These are phyloP conservation scores for Ailuropoda melanoleuca DNA, from an alignment of 2,113 vertebrate species.

Conservation along the genomic window DNA sequence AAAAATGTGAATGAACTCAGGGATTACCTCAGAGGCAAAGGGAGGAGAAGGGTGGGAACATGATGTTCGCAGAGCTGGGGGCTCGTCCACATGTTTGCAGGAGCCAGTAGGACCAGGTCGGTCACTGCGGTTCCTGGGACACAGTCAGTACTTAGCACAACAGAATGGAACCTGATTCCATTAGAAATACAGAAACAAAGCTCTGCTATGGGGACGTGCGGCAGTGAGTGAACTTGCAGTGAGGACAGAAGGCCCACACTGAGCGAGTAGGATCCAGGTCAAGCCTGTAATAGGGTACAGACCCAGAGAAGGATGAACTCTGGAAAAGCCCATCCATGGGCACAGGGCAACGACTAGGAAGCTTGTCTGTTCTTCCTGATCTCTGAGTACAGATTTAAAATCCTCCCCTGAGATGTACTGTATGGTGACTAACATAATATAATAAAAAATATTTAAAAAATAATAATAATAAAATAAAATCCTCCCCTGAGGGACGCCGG, in stretches of 20 bases:
- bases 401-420: neutral
- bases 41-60: neutral
- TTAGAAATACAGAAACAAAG: neutral
- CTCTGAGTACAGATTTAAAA: neutral
- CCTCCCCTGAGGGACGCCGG: neutral
- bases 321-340: fast-evolving
- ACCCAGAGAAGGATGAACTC: neutral
- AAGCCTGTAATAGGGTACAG: neutral
- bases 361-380: neutral
- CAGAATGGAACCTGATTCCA: neutral
- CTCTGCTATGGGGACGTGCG: fast-evolving
- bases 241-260: neutral
- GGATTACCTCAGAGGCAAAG: neutral
- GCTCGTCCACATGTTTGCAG: neutral
- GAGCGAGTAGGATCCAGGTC: neutral
- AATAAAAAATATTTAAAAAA: too few species aligned
- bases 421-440: too few species aligned
- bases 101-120: neutral
- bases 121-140: neutral
- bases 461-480: neutral
- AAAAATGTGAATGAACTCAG: neutral
- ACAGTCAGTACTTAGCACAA: neutral
- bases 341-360: neutral
- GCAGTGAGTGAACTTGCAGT: fast-evolving
- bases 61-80: neutral